Conservation (phyloP, 2,888 invertebrate genomes). For the Eugnorisma glareosa region DNA sequence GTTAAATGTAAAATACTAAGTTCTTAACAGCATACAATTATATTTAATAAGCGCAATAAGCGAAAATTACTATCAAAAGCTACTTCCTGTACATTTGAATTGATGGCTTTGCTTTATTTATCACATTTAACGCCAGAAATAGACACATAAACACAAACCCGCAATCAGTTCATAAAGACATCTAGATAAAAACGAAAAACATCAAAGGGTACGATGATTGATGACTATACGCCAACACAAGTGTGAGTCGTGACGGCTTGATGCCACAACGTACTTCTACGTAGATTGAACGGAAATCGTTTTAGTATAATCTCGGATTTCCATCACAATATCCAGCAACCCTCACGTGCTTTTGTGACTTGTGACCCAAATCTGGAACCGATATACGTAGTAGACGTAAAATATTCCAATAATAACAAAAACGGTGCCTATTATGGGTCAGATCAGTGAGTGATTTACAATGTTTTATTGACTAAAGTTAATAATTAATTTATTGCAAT, state of each 20-base stretch:
- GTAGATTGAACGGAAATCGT: constrained; percentile 68
- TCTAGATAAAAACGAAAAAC: constrained; percentile 36
- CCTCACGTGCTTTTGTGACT: constrained; percentile 49
- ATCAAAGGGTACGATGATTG: constrained; percentile 50
- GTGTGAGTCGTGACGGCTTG: constrained; percentile 37
- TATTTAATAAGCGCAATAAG: neutral
- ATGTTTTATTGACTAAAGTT: neutral
- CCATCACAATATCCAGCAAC: constrained; percentile 61
- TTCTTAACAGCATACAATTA: neutral
- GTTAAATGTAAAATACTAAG: neutral
- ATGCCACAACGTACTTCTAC: constrained; percentile 25
- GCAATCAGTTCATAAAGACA: constrained; percentile 32
- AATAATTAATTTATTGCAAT: neutral
- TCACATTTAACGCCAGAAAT: neutral
- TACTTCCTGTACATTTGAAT: neutral
- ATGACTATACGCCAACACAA: constrained; percentile 52
- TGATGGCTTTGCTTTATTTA: neutral
- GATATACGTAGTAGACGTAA: constrained; percentile 30
- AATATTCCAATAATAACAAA: constrained; percentile 25
- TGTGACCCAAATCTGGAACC: constrained; percentile 45
- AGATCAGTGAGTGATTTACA: too few species aligned
- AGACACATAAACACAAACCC: constrained; percentile 7
- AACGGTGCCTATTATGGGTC: neutral
- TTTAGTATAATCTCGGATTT: constrained; percentile 65
- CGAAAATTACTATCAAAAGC: neutral